Conservation (phyloP, 2,888 invertebrate genomes). For the Mythimna impura region DNA sequence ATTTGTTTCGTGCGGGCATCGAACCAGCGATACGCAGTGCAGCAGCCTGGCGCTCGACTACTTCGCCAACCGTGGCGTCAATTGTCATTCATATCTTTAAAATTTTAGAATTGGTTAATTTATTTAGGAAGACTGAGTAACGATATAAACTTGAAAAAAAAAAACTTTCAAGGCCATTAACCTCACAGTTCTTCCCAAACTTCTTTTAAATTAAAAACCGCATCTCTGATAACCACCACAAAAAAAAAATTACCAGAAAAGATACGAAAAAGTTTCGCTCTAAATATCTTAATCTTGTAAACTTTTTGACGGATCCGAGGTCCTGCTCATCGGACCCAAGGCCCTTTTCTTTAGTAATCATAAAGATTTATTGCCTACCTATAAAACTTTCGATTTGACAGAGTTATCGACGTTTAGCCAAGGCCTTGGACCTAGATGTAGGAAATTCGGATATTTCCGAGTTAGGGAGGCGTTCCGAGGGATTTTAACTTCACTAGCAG, state of each 20-base stretch:
- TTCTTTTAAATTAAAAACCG: constrained; percentile 30
- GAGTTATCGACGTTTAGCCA: constrained; percentile 53
- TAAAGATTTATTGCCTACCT: constrained; percentile 60
- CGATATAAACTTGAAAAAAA: not conserved
- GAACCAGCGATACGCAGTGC: too few species aligned
- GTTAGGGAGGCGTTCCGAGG: constrained; percentile 6
- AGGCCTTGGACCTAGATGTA: constrained; percentile 43
- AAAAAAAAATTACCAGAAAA: constrained; percentile 22
- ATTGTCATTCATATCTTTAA: not conserved
- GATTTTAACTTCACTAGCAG: constrained; percentile 31
- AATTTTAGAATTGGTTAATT: too few species aligned
- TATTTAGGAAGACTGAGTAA: too few species aligned
- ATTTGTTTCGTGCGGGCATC: too few species aligned
- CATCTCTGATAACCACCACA: constrained; percentile 25
- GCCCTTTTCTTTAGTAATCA: constrained; percentile 53
- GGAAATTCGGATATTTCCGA: constrained; percentile 39
- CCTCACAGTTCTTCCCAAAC: constrained; percentile 9
- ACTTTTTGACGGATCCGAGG: constrained; percentile 46
- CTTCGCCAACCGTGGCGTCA: too few species aligned
- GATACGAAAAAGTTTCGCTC: constrained; percentile 31
- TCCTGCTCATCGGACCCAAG: constrained; percentile 40
- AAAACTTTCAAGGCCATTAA: constrained; percentile 11
- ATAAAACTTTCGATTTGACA: constrained; percentile 60
- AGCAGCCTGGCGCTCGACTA: too few species aligned
- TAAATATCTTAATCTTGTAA: constrained; percentile 54